Evolutionary conservation across 2,797 vertebrate genomes (phyloP).

Genomic region (Atherinosoma microstoma): DNA sequence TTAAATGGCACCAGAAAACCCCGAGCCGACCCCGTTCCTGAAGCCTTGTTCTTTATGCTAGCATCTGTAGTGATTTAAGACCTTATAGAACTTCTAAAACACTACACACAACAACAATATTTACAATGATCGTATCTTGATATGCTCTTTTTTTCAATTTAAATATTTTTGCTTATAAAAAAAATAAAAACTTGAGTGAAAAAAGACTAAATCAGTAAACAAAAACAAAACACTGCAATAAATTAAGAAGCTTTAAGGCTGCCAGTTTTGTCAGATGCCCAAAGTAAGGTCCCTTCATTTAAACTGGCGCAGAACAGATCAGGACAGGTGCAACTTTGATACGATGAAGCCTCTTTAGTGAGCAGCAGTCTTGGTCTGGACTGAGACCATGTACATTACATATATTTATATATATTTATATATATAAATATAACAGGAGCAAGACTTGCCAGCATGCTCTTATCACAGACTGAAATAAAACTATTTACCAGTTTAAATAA

Average conservation of each 20-base stretch:
- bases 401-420: neutral
- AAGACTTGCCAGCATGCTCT: conserved; percentile 42
- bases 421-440: conserved; percentile 9
- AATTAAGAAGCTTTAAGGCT: conserved; percentile 86
- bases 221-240: conserved; percentile 78
- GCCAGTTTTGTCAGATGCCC: conserved; percentile 77
- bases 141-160: conserved; percentile 77
- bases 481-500: conserved; percentile 39
- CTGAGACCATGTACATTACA: conserved; percentile 16
- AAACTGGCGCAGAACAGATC: conserved; percentile 77
- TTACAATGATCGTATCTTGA: conserved; percentile 78
- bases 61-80: conserved; percentile 78
- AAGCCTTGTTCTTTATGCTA: conserved; percentile 74
- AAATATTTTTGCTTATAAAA: conserved; percentile 83
- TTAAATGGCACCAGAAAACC: conserved; percentile 74
- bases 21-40: conserved; percentile 57
- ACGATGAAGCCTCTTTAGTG: conserved; percentile 50
- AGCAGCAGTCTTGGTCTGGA: conserved; percentile 58
- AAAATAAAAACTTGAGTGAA: conserved; percentile 64
- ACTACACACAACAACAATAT: conserved; percentile 79
- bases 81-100: conserved; percentile 75
- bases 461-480: conserved; percentile 40
- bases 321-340: conserved; percentile 56
- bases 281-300: conserved; percentile 76
- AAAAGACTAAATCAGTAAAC: conserved; percentile 47